Conservation (phyloP, 1,140 invertebrate species). For the Aphaenogaster ashmeadi region DNA sequence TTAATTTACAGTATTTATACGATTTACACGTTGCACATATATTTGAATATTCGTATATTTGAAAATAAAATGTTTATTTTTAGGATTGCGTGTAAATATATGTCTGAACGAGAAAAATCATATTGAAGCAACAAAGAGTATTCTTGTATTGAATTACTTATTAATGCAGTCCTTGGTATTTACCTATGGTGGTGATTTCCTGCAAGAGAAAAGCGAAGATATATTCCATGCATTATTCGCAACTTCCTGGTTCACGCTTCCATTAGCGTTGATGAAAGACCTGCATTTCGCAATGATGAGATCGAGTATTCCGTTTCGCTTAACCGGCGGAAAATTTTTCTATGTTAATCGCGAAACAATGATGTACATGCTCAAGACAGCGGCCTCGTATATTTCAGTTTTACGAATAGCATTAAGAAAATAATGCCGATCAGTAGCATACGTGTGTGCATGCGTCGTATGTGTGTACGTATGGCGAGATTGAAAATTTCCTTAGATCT, state of each 20-base stretch:
- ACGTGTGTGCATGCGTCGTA: background rate
- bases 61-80: conserved; percentile 25
- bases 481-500: conserved; percentile 15
- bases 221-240: conserved; percentile 66
- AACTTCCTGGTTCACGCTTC: conserved; percentile 73
- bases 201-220: conserved; percentile 59
- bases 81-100: conserved; percentile 75
- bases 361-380: conserved; percentile 74
- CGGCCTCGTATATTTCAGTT: conserved; percentile 76
- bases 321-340: conserved; percentile 75
- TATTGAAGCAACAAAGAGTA: conserved; percentile 29
- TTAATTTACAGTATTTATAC: background rate
- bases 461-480: background rate
- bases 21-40: no score
- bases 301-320: conserved; percentile 62
- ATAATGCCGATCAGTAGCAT: background rate
- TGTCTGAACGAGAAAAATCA: conserved; percentile 50
- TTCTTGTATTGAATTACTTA: conserved; percentile 62
- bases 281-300: conserved; percentile 75
- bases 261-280: conserved; percentile 62
- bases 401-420: conserved; percentile 60
- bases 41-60: background rate
- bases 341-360: conserved; percentile 75
- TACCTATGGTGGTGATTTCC: conserved; percentile 74
- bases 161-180: conserved; percentile 72